Evolutionary conservation across 35 echinoderm and acorn worm species (phyloP).

Genomic region (Apostichopus californicus): DNA sequence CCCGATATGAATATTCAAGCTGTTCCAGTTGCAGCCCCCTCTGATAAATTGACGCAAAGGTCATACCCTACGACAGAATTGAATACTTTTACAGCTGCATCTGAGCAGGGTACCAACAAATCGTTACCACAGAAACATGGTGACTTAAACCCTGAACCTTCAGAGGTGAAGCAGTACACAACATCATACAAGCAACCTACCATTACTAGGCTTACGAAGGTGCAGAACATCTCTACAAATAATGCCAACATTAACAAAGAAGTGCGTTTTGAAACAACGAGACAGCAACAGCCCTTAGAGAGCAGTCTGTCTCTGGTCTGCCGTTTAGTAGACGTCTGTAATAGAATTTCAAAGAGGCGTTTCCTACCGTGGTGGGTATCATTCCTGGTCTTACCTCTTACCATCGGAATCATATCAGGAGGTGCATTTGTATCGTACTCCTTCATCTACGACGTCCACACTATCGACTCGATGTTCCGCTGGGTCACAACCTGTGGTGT

Average conservation of each 20-base stretch:
- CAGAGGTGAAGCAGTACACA: neutral
- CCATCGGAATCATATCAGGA: neutral
- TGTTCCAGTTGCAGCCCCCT: too few relatives aligned
- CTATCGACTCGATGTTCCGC: neutral
- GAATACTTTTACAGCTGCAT: too few relatives aligned
- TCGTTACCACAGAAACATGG: neutral
- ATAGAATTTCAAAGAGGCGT: neutral
- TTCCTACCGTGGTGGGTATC: constrained; percentile 36
- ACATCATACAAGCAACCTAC: too few relatives aligned
- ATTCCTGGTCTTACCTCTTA: neutral
- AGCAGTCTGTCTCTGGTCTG: neutral
- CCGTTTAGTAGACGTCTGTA: neutral
- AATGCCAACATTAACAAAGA: constrained; percentile 19
- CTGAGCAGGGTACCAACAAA: too few relatives aligned
- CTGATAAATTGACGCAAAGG: too few relatives aligned
- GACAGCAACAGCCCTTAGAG: neutral
- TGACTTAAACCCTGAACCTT: neutral
- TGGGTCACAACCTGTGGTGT: constrained; percentile 31
- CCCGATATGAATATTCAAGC: neutral
- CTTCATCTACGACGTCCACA: constrained; percentile 7
- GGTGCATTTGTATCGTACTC: neutral
- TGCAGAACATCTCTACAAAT: neutral
- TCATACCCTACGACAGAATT: too few relatives aligned
- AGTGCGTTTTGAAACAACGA: neutral
- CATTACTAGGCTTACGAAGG: neutral